A percentile compares a stretch with the other conserved stretches of the same genome.
These are phyloP conservation scores for Carabus problematicus DNA, from an alignment of 2,888 invertebrate genomes.

Conservation along the genomic window DNA sequence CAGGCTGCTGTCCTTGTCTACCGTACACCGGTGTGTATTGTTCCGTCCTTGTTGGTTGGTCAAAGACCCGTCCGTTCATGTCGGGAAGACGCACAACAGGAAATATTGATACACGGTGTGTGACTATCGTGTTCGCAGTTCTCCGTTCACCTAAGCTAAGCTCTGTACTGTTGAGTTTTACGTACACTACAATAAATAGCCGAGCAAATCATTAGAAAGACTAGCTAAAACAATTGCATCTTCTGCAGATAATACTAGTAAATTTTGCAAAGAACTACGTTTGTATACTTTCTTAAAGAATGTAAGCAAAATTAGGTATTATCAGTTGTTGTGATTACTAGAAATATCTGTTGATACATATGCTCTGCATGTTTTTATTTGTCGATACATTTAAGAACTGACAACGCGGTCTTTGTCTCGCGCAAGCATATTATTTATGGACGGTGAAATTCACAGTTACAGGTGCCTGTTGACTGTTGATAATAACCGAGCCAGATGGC, in stretches of 20 bases:
- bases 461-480: constrained; percentile 32
- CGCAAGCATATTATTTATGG: constrained; percentile 33
- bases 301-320: too few relatives aligned
- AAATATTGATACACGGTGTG: constrained; percentile 53
- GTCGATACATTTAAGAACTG: too few relatives aligned
- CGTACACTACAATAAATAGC: constrained; percentile 16
- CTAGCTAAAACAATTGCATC: not conserved
- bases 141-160: too few relatives aligned
- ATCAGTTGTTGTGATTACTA: too few relatives aligned
- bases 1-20: constrained; percentile 42
- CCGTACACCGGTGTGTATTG: constrained; percentile 13
- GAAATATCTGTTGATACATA: not conserved
- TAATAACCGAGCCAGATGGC: constrained; percentile 39
- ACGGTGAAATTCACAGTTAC: constrained; percentile 41
- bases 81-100: constrained; percentile 52
- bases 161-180: constrained; percentile 6
- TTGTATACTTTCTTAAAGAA: too few relatives aligned
- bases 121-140: constrained; percentile 46
- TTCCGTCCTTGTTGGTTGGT: constrained; percentile 49
- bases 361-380: not conserved
- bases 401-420: constrained; percentile 16
- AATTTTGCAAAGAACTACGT: too few relatives aligned
- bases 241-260: too few relatives aligned
- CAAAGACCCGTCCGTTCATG: constrained; percentile 51
- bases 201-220: constrained; percentile 15